Percentiles rank a stretch among this genome's conserved stretches.
Conservation (phyloP, 2,113 vertebrate genomes). For the Tragelaphus scriptus region DNA sequence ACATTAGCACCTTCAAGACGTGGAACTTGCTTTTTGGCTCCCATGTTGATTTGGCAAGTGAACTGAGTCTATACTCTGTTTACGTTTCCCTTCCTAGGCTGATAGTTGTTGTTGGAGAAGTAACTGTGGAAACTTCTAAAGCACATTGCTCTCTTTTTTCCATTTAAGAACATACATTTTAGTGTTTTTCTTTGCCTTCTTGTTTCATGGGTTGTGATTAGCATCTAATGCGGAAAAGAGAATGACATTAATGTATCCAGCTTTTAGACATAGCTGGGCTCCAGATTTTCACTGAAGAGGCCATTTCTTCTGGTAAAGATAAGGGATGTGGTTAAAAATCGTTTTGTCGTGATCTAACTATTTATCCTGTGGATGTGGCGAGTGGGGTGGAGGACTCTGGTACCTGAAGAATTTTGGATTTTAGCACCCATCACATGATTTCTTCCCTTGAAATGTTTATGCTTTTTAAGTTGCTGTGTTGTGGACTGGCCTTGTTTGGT, state of each 20-base stretch:
- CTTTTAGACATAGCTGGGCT: not conserved
- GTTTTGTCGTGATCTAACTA: not conserved
- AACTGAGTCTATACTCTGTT: not conserved
- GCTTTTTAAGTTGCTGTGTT: not conserved
- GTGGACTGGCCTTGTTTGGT: not conserved
- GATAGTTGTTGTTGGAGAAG: not conserved
- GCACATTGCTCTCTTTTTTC: not conserved
- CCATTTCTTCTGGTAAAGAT: not conserved
- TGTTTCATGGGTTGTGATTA: not conserved
- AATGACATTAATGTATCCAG: not conserved
- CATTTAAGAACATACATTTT: slow-evolving; percentile 31
- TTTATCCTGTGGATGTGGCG: not conserved
- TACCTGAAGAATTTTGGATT: not conserved
- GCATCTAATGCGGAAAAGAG: not conserved
- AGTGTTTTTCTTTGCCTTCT: not conserved
- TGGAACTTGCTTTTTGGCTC: not conserved
- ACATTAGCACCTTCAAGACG: not conserved
- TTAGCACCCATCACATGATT: not conserved
- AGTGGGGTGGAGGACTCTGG: not conserved
- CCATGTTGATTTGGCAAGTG: slow-evolving; percentile 6
- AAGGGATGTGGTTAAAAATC: not conserved
- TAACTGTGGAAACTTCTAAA: slow-evolving; percentile 24
- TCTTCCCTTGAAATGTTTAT: not conserved
- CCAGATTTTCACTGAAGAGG: not conserved
- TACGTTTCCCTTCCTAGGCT: slow-evolving; percentile 9